Conservation (phyloP, 2,888 invertebrate genomes). For the Mesorhabditis sp. region DNA sequence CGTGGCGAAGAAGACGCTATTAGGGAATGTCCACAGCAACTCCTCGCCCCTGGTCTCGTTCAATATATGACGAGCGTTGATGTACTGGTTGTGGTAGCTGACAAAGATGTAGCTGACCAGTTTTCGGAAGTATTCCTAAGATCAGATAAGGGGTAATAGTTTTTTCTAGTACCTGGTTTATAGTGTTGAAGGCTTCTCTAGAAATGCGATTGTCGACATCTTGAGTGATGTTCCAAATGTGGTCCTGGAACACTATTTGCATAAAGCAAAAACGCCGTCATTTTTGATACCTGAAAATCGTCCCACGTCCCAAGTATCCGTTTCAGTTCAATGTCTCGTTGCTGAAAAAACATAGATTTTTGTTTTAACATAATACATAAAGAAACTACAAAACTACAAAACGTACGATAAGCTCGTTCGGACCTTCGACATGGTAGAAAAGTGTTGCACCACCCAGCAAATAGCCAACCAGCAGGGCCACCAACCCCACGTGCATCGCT, state of each 20-base stretch:
- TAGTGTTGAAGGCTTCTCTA: constrained; percentile 51
- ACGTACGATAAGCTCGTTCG: constrained; percentile 51
- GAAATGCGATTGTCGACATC: constrained; percentile 50
- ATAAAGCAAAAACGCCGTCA: not conserved
- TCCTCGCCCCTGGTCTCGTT: constrained; percentile 51
- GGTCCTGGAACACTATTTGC: constrained; percentile 29
- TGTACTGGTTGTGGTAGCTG: constrained; percentile 54
- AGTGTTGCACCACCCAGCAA: constrained; percentile 54
- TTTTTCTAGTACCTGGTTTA: constrained; percentile 30
- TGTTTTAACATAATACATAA: not conserved
- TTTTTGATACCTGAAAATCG: constrained; percentile 32
- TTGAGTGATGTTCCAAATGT: constrained; percentile 56
- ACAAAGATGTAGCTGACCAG: constrained; percentile 39
- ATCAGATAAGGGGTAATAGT: not conserved
- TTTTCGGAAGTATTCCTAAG: constrained; percentile 51
- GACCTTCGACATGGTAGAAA: constrained; percentile 50
- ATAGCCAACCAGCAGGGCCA: constrained; percentile 51
- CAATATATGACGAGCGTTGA: constrained; percentile 51
- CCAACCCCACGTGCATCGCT: constrained; percentile 57
- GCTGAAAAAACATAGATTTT: constrained; percentile 28
- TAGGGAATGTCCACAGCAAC: constrained; percentile 56
- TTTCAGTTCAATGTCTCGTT: constrained; percentile 44
- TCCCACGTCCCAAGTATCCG: constrained; percentile 50
- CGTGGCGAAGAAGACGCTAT: constrained; percentile 57
- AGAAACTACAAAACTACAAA: not conserved